Evolutionary conservation across 92 coral and sea anemone species (phyloP).

Genomic region (Meandrina meandrites): DNA sequence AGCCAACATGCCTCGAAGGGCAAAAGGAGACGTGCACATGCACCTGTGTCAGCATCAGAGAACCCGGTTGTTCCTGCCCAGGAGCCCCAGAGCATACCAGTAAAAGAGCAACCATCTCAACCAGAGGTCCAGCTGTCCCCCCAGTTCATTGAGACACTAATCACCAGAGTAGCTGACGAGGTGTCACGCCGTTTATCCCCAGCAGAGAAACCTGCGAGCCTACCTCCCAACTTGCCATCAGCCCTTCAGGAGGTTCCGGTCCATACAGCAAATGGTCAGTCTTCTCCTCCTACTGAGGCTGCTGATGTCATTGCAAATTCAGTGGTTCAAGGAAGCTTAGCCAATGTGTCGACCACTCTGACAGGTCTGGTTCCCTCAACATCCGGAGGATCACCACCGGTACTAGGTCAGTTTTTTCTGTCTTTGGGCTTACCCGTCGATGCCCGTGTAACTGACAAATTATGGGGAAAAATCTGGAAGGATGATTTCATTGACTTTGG

Average conservation of each 20-base stretch:
- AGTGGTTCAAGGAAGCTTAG: conserved; percentile 19
- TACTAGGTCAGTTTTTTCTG: conserved; percentile 12
- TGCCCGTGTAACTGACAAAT: conserved; percentile 28
- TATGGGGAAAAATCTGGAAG: conserved; percentile 42
- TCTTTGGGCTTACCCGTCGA: conserved; percentile 37
- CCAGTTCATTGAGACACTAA: conserved; percentile 14
- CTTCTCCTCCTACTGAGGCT: too few species aligned
- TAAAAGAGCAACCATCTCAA: neutral
- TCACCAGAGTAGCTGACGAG: conserved; percentile 9
- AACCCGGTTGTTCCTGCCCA: neutral
- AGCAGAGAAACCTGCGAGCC: neutral
- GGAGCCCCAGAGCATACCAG: neutral
- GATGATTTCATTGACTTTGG: conserved; percentile 47
- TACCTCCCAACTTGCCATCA: neutral
- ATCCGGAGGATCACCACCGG: neutral
- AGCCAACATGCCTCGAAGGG: too few species aligned
- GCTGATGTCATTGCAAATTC: neutral
- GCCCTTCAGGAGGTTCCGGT: conserved; percentile 13
- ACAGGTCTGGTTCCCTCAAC: conserved; percentile 9
- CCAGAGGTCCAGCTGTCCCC: neutral
- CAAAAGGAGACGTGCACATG: too few species aligned
- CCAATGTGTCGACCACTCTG: neutral
- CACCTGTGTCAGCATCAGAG: too few species aligned
- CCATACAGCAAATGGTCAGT: neutral
- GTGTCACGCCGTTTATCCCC: conserved; percentile 20